Percentiles rank a stretch among this genome's conserved stretches.
phyloP scores from a whole-genome alignment of 2,888 invertebrate species.

The Drosophila cognata region DNA sequence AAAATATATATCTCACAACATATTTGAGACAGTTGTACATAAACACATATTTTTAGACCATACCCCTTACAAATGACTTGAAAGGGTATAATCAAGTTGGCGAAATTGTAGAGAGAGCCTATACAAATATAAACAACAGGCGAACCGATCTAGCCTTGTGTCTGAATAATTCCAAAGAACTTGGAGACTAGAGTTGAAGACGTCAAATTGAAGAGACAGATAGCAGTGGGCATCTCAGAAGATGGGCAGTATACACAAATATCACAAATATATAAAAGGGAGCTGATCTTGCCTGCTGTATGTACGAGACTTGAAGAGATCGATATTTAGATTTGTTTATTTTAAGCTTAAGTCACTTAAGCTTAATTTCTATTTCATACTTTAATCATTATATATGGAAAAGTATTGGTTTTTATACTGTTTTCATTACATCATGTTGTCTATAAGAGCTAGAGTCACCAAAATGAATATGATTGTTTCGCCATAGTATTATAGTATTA shows the following conservation, averaged over 20 bases:
- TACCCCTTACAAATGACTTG: not conserved
- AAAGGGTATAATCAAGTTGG: not conserved
- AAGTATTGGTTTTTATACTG: too few relatives aligned
- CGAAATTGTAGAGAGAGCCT: not conserved
- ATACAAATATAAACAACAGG: not conserved
- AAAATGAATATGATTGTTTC: too few relatives aligned
- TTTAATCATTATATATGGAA: too few relatives aligned
- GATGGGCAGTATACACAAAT: not conserved
- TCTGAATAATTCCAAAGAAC: not conserved
- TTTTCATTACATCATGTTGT: too few relatives aligned
- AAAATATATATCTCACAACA: slow-evolving; percentile 71
- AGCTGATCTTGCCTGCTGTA: not conserved
- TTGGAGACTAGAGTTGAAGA: not conserved
- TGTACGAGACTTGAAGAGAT: not conserved
- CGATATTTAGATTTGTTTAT: not conserved
- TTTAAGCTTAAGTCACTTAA: not conserved
- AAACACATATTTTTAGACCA: slow-evolving; percentile 14
- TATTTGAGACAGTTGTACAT: slow-evolving; percentile 21
- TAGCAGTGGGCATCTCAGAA: not conserved
- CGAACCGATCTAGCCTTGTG: not conserved
- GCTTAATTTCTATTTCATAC: too few relatives aligned
- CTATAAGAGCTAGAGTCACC: too few relatives aligned
- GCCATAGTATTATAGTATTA: too few relatives aligned
- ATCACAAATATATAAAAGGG: not conserved
- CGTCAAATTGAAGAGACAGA: not conserved